Evolutionary conservation across 1,140 invertebrate species (phyloP), one percentile per base, ranked within the genome.

Genomic region (Drosophila melanica): DNA sequence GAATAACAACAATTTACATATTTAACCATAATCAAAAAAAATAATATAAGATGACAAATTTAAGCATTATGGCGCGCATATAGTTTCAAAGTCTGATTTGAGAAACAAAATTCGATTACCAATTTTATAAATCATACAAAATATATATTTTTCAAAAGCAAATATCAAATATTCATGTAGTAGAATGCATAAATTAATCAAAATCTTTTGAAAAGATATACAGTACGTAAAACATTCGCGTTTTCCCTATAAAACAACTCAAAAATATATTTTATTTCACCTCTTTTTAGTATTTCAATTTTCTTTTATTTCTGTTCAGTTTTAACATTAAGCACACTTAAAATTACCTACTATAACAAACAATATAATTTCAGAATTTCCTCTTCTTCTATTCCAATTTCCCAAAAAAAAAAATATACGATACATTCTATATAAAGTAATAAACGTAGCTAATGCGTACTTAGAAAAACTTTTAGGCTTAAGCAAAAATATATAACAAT

Each of bases 11-110:
- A 69, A 39, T 33, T 58, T 45, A 77, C 75, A 87, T 86, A 87
- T 79, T 82, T 87, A 87, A 71, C 57, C 71, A 55, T 77, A 87
- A 87, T 87, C 76, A 73, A 82, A 84, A 79, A 44, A 55, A 63
- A 50, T 70, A 11, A 64, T 47, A 12, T 27, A n/a, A 39, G 37
- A 30, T 45, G 71, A 51, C 57, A 27, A 42, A 14, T 54, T 45
- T 33, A 55, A 60, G 68, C 48, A 58, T 18, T 39, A 66, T 62
- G 48, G 41, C 69, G 75, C 71, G 62, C 37, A 66, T 58, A 58
- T 86, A 85, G 77, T 37, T 73, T 14, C 27, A 79, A 85, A 85
- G 81, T 74, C 73, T 67, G 72, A 81, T 47, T 30, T 50, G 54
- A 47, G 60, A 55, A 55, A n/a, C n/a, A 50, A 54, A 60, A 62